A percentile compares a stretch with the other conserved stretches of the same genome.
Conservation (phyloP, 2,888 invertebrate genomes). For the Parnassius mnemosyne region DNA sequence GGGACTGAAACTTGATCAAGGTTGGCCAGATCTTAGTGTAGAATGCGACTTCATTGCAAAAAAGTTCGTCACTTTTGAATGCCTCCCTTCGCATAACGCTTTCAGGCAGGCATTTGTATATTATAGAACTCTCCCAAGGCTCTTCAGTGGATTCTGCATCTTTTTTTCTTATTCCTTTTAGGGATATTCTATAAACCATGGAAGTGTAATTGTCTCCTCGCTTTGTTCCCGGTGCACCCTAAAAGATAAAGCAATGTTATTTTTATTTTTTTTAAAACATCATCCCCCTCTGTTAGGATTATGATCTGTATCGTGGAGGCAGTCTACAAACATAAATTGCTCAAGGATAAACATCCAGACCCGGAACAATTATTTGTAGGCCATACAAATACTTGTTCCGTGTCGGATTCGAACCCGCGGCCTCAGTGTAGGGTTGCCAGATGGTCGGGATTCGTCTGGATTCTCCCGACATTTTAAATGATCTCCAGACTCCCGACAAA, state of each 20-base stretch:
- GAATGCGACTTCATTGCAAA: constrained; percentile 86
- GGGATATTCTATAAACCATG: constrained; percentile 83
- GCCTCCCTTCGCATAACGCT: constrained; percentile 83
- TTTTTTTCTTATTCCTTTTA: constrained; percentile 74
- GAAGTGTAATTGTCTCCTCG: constrained; percentile 89
- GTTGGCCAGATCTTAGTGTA: constrained; percentile 86
- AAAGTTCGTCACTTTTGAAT: constrained; percentile 85
- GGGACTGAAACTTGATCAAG: constrained; percentile 79
- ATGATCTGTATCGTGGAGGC: too few species aligned
- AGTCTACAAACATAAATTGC: too few species aligned
- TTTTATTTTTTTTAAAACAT: too few species aligned
- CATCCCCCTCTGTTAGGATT: too few species aligned
- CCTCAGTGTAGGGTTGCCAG: too few species aligned
- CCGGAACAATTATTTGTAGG: too few species aligned
- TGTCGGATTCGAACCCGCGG: too few species aligned
- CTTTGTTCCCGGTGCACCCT: constrained; percentile 86
- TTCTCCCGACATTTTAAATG: too few species aligned
- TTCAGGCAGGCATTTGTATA: constrained; percentile 86
- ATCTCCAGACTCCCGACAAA: too few species aligned
- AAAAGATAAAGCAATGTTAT: constrained; percentile 9
- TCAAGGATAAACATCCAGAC: too few species aligned
- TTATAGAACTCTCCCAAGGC: constrained; percentile 84
- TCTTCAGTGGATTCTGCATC: constrained; percentile 46
- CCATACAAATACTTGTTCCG: too few species aligned
- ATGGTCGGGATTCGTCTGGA: too few species aligned